phyloP scores from a whole-genome alignment of 2,797 vertebrate genomes.

The Falco cherrug region DNA sequence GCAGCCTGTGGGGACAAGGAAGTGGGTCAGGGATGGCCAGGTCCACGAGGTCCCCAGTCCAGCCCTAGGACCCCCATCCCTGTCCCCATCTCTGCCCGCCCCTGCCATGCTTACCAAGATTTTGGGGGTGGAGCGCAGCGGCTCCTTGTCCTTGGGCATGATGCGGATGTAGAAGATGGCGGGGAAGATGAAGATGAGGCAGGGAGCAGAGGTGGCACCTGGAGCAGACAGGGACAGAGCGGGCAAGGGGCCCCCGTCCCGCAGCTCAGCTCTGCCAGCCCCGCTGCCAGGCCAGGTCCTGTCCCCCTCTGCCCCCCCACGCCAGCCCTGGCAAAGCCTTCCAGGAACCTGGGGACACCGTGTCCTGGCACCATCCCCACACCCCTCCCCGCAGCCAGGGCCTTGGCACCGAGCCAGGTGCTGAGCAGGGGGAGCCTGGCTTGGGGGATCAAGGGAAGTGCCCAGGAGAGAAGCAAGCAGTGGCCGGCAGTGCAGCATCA shows the following conservation, averaged over 20 bases:
- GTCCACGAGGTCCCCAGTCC: not conserved
- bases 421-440: not conserved
- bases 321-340: not conserved
- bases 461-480: not conserved
- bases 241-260: not conserved
- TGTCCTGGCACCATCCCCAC: slow-evolving; percentile 10
- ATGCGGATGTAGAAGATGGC: slow-evolving; percentile 98
- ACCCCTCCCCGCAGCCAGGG: not conserved
- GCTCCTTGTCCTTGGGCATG: slow-evolving; percentile 92
- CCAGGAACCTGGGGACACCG: not conserved
- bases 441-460: not conserved
- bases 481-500: fast-evolving
- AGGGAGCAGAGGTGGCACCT: slow-evolving; percentile 97
- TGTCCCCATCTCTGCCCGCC: fast-evolving
- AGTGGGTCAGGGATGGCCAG: not conserved
- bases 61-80: not conserved
- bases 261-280: not conserved
- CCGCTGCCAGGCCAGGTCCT: not conserved
- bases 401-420: not conserved
- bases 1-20: slow-evolving; percentile 79
- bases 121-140: slow-evolving; percentile 87
- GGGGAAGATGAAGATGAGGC: slow-evolving; percentile 99
- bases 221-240: slow-evolving; percentile 2
- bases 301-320: too few relatives aligned
- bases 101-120: slow-evolving; percentile 83